Evolutionary conservation across 2,797 vertebrate species (phyloP), one percentile per base, ranked within the genome.

Genomic region (Enteromius viviparus): DNA sequence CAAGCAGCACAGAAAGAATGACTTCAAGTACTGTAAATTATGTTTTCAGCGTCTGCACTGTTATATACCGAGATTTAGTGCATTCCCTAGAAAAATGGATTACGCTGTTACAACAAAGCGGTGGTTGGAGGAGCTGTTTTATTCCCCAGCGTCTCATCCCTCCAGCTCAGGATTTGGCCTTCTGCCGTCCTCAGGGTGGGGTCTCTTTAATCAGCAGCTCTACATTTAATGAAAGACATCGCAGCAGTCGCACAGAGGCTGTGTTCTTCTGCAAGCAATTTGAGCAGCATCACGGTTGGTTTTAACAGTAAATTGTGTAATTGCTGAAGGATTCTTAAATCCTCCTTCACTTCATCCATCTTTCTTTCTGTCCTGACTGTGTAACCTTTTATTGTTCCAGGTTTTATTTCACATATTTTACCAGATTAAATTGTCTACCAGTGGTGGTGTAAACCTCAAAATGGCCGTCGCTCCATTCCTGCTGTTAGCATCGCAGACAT

Each of bases 221-320:
- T 84, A 62, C n/a, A 45, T 65, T 68, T 65, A 82, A 87, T 82
- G n/a, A 84, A 55, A 71, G 79, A 70, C 78, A 70, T 69, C 49
- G 72, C 62, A 45, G 64, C 29, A 58, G 53, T 70, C 32, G 62
- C 69, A 84, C 66, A 83, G 45, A 58, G 64, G 32, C 23, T 0
- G n/a, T 68, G 69, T 78, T 87, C 84, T 76, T 84, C 55, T 42
- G 66, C 45, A 26, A 78, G 55, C 6, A 51, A 78, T 78, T 78
- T 71, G 21, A 84, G 29, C 12, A 66, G 47, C 42, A 75, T 76
- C 70, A 45, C 29, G 1, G 58, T 62, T 80, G 26, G 26, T 26
- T 26, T 34, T 21, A 76, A 66, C 26, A 71, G 32, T 71, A 68
- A 68, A 68, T 72, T 34, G 47, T 53, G 51, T 55, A 76, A 80